Evolutionary conservation across 2,888 invertebrate genomes (phyloP), one percentile per base, ranked within the genome.

Genomic region (Pyrochroa serraticornis): DNA sequence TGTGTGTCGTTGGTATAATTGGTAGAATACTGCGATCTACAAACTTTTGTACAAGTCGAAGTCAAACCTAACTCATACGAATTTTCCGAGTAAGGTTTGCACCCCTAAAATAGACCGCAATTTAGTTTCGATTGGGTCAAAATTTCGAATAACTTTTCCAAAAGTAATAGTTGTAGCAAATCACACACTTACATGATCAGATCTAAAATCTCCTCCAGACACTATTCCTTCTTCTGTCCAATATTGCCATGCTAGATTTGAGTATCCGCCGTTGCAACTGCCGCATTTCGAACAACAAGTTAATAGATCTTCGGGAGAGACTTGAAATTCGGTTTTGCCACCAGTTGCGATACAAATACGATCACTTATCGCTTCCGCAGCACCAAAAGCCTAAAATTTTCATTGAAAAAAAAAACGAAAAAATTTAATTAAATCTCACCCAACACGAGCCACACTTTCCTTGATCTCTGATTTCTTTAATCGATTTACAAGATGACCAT

Each of bases 321-420:
- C 85, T 69, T 89, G 88, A 71, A 88, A 86, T 74, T 89, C 83
- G 10, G 82, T 73, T 9, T 83, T 82, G 32, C 85, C 91, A 38
- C 87, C 83, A 0, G 89, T 88, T 71, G 87, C 87, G 65, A 91
- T 91, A 78, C 93, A 93, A 32, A 86, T 84, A 39, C 93, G 83
- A 77, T 93, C 93, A 6, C 91, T 89, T 88, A 93, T 93, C 1
- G 92, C 90, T 76, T 91, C 91, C 0, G 90, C 92, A 6, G 92
- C 91, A 32, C 90, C 92, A 75, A 92, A 91, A 2, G 92, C 92
- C 84, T 83, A 44, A 2, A 22, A 22, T 5, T 22, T 22, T 22
- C 5, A 5, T 22, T 22, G 2, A 22, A 22, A 2, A 22, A n/a
- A 22, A 22, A 22, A 22, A 3, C 22, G 22, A 3, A 3, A 22